A percentile compares a stretch with the other conserved stretches of the same genome.
Conservation (phyloP, 2,888 invertebrate genomes). For the Drosophila tripunctata region DNA sequence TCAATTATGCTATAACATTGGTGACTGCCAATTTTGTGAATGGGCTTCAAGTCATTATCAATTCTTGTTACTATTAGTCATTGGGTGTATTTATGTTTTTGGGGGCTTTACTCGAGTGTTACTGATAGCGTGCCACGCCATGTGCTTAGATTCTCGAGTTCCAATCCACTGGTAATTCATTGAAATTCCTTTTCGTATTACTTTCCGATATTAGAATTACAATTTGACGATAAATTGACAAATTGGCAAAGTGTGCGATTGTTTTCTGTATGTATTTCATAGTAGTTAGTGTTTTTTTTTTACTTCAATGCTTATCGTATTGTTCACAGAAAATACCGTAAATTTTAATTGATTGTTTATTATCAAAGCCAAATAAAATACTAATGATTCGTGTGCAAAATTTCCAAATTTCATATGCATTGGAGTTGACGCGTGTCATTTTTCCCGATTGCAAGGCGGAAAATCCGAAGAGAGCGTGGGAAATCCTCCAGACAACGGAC, state of each 20-base stretch:
- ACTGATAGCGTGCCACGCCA: neutral
- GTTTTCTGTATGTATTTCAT: conserved; percentile 2
- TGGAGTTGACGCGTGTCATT: neutral
- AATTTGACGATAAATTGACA: conserved; percentile 11
- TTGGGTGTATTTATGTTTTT: conserved; percentile 7
- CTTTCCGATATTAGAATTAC: conserved; percentile 14
- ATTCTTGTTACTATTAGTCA: neutral
- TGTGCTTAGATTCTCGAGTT: neutral
- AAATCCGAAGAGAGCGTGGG: conserved; percentile 36
- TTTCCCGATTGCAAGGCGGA: neutral
- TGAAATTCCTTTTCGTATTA: neutral
- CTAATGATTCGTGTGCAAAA: conserved; percentile 44
- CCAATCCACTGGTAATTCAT: conserved; percentile 19
- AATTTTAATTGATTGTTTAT: conserved; percentile 8
- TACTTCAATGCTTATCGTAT: conserved; percentile 15
- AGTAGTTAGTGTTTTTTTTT: neutral
- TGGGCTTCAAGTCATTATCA: neutral
- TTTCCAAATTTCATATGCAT: conserved; percentile 24
- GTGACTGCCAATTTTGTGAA: neutral
- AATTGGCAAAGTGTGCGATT: conserved; percentile 1
- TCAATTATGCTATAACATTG: too few relatives aligned
- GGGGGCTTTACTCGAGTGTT: neutral
- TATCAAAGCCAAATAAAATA: neutral
- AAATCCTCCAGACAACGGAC: conserved; percentile 22
- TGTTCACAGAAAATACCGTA: neutral